These are phyloP conservation scores for Shargacucullia verbasci DNA, from an alignment of 2,888 invertebrate species.

Conservation along the genomic window DNA sequence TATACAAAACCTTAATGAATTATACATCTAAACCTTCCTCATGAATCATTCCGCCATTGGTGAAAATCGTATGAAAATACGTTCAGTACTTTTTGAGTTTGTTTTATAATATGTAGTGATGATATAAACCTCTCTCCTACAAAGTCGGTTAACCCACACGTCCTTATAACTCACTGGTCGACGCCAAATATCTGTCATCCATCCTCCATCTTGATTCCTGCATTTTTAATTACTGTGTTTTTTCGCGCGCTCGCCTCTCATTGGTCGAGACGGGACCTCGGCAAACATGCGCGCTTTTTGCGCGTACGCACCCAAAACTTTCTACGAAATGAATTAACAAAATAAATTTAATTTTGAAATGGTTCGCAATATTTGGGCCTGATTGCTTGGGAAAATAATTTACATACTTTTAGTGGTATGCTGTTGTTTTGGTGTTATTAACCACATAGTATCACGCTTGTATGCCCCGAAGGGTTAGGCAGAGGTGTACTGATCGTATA, in stretches of 20 bases:
- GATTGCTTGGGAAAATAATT: conserved; percentile 37
- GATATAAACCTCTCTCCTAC: too few species aligned
- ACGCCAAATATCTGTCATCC: conserved; percentile 2
- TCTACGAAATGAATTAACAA: conserved; percentile 50
- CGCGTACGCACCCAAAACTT: conserved; percentile 25
- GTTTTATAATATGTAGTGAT: too few species aligned
- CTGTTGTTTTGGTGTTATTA: neutral
- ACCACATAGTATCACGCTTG: too few species aligned
- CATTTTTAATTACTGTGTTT: conserved; percentile 60
- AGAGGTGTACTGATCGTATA: too few species aligned
- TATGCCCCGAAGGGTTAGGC: too few species aligned
- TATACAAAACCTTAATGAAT: too few species aligned
- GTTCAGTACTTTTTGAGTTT: too few species aligned
- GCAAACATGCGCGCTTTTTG: conserved; percentile 44
- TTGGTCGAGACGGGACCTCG: conserved; percentile 47
- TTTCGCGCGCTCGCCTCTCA: conserved; percentile 44
- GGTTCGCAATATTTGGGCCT: conserved; percentile 19
- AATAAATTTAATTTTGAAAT: conserved; percentile 53
- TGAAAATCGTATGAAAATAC: too few species aligned
- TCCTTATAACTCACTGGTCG: conserved; percentile 23
- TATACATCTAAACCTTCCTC: too few species aligned
- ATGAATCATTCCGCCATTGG: too few species aligned
- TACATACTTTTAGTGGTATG: conserved; percentile 10
- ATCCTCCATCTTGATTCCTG: conserved; percentile 55
- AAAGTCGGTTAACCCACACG: conserved; percentile 14